phyloP scores from a whole-genome alignment of 2,113 vertebrate genomes.

The Conger conger region DNA sequence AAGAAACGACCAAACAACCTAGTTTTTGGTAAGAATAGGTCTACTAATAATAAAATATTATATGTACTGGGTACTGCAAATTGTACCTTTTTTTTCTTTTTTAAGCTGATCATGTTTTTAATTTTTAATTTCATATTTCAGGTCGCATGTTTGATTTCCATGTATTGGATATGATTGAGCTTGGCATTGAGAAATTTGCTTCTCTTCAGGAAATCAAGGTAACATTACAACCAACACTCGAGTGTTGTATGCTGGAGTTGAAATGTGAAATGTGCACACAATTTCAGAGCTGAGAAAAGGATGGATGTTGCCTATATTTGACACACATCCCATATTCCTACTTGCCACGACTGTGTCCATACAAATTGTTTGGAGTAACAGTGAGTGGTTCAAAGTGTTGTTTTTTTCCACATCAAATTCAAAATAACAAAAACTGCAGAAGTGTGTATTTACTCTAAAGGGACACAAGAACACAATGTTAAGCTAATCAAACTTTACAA shows the following conservation, averaged over 20 bases:
- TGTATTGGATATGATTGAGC: slow-evolving; percentile 93
- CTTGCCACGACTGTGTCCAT: too few relatives aligned
- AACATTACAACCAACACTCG: slow-evolving; percentile 33
- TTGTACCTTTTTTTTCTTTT: not conserved
- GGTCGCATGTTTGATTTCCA: slow-evolving; percentile 96
- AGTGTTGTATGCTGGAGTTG: not conserved
- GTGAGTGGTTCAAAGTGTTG: too few relatives aligned
- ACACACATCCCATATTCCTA: too few relatives aligned
- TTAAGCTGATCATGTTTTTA: slow-evolving; percentile 6
- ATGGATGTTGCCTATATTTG: not conserved
- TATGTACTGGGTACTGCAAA: not conserved
- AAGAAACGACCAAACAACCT: slow-evolving; percentile 96
- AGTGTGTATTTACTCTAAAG: not conserved
- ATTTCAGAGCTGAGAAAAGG: not conserved
- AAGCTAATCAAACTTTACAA: not conserved
- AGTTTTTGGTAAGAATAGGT: slow-evolving; percentile 78
- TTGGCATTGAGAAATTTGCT: slow-evolving; percentile 87
- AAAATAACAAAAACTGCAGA: not conserved
- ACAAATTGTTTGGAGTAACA: too few relatives aligned
- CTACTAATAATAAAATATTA: slow-evolving; percentile 3
- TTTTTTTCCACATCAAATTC: not conserved
- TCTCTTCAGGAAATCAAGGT: slow-evolving; percentile 89
- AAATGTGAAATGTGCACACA: not conserved
- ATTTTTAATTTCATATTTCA: slow-evolving; percentile 51
- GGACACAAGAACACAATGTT: not conserved